Evolutionary conservation across 2,113 vertebrate genomes (phyloP).

Genomic region (Archilochus colubris): DNA sequence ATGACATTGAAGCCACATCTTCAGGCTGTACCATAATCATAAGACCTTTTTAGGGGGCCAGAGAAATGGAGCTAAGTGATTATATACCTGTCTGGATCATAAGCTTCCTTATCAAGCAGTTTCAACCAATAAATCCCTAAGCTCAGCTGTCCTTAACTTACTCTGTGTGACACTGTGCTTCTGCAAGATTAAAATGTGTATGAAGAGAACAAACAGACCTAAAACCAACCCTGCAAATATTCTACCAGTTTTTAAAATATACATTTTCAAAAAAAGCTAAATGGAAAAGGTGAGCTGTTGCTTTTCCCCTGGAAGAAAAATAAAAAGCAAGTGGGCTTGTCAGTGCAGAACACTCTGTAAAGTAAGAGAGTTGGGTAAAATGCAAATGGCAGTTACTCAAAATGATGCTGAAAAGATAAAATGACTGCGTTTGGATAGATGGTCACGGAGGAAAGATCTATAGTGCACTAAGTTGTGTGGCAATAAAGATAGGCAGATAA

Average conservation of each 20-base stretch:
- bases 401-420: background rate
- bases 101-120: background rate
- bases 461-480: background rate
- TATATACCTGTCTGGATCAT: background rate
- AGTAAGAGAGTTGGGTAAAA: background rate
- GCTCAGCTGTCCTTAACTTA: background rate
- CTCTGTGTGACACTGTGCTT: background rate
- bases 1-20: background rate
- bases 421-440: background rate
- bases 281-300: background rate
- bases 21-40: background rate
- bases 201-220: background rate
- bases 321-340: background rate
- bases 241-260: background rate
- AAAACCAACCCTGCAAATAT: background rate
- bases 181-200: background rate
- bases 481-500: constrained; percentile 45
- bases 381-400: background rate
- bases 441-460: background rate
- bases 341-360: rapidly evolving
- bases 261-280: background rate
- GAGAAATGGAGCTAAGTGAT: background rate
- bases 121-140: background rate
- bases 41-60: background rate
- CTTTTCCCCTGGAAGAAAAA: background rate